Evolutionary conservation across 2,797 vertebrate genomes (phyloP).

Genomic region (Brachyalestes nurse): DNA sequence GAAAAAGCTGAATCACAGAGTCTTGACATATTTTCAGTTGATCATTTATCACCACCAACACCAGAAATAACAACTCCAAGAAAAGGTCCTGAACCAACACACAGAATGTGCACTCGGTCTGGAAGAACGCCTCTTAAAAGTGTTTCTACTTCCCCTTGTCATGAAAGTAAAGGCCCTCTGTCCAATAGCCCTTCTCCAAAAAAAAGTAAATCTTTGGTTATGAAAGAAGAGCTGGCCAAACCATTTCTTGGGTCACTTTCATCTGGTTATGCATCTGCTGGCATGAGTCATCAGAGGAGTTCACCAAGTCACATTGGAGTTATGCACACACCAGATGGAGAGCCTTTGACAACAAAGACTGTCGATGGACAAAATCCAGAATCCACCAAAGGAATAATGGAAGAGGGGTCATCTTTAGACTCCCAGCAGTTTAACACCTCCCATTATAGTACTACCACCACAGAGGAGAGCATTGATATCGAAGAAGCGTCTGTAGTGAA

Average conservation of each 20-base stretch:
- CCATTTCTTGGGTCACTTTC: neutral
- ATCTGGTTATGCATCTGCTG: neutral
- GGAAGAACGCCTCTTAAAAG: conserved; percentile 67
- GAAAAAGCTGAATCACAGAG: conserved; percentile 37
- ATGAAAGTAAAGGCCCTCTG: conserved; percentile 9
- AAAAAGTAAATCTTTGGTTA: neutral
- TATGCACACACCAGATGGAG: neutral
- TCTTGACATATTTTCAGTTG: conserved; percentile 5
- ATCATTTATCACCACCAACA: conserved; percentile 49
- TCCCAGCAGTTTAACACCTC: conserved; percentile 69
- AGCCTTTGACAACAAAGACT: neutral
- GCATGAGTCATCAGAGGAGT: neutral
- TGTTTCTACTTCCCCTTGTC: conserved; percentile 12
- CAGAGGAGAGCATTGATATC: conserved; percentile 73
- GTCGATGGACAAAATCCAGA: conserved; percentile 13
- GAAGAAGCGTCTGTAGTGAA: conserved; percentile 69
- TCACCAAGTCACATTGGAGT: neutral
- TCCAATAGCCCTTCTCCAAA: neutral
- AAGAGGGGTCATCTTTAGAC: conserved; percentile 63
- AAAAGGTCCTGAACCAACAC: conserved; percentile 58
- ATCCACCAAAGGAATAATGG: conserved; percentile 29
- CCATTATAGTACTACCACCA: conserved; percentile 62
- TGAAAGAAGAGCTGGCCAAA: neutral
- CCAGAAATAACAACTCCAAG: conserved; percentile 42
- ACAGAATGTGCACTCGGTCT: conserved; percentile 68